Evolutionary conservation across 2,797 vertebrate species (phyloP).

Genomic region (Enoplosus armatus): DNA sequence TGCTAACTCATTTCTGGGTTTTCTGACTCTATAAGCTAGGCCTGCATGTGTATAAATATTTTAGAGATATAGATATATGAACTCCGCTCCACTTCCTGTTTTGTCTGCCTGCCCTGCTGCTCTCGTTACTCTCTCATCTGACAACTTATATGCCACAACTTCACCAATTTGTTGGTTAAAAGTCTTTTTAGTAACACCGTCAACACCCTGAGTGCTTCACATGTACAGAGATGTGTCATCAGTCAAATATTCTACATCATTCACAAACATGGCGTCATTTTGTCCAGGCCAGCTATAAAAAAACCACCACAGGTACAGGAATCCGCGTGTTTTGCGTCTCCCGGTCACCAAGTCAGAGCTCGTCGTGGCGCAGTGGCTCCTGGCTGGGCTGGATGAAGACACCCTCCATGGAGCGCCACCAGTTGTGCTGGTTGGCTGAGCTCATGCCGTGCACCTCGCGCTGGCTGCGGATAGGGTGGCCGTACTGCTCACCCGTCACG

Average conservation of each 20-base stretch:
- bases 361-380: conserved; percentile 87
- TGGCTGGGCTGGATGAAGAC: conserved; percentile 93
- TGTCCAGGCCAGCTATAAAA: conserved; percentile 24
- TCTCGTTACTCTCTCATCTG: no score
- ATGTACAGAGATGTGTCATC: conserved; percentile 1
- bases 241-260: conserved; percentile 11
- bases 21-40: not conserved
- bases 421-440: conserved; percentile 89
- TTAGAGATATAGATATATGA: not conserved
- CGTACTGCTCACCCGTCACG: conserved; percentile 95
- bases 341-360: conserved; percentile 84
- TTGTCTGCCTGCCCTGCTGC: not conserved
- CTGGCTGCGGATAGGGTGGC: conserved; percentile 95
- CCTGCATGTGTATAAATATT: not conserved
- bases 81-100: not conserved
- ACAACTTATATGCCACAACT: no score
- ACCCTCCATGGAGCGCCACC: conserved; percentile 96
- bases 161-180: no score
- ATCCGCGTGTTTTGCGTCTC: not conserved
- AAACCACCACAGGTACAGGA: not conserved
- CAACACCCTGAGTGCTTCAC: conserved; percentile 31
- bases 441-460: conserved; percentile 94
- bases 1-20: no score
- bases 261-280: conserved; percentile 10
- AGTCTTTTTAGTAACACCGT: no score